Conservation (phyloP, 2,113 vertebrate species). For the Chloroceryle aenea region DNA sequence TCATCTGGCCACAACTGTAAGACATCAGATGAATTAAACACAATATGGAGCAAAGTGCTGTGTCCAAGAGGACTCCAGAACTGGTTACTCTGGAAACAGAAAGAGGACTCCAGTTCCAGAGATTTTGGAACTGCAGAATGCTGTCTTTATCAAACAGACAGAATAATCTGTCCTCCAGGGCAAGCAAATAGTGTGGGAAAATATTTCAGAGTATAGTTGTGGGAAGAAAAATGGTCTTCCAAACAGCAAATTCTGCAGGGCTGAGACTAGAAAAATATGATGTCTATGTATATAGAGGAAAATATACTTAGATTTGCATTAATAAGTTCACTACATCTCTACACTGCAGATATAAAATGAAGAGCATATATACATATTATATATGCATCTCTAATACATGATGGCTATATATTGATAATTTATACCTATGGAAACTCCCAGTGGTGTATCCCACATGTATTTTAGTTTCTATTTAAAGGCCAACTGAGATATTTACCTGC, state of each 20-base stretch:
- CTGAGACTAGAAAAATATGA: background rate
- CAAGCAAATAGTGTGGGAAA: background rate
- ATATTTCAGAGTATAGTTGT: background rate
- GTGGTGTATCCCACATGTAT: background rate
- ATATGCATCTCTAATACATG: background rate
- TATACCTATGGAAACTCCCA: background rate
- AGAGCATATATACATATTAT: background rate
- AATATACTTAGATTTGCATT: background rate
- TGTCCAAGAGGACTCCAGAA: background rate
- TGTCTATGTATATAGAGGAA: background rate
- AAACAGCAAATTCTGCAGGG: background rate
- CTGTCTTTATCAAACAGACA: background rate
- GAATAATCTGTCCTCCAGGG: background rate
- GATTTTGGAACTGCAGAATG: background rate
- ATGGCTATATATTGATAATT: background rate
- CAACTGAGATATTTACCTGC: conserved; percentile 85
- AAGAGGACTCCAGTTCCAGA: background rate
- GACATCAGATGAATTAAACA: background rate
- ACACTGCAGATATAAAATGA: background rate
- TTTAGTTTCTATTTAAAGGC: background rate
- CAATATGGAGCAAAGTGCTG: background rate
- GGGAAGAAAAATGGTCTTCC: background rate
- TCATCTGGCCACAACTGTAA: background rate
- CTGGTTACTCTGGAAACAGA: background rate
- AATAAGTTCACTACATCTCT: background rate